Evolutionary conservation across 2,113 vertebrate species (phyloP).

Genomic region (Scatophagus argus): DNA sequence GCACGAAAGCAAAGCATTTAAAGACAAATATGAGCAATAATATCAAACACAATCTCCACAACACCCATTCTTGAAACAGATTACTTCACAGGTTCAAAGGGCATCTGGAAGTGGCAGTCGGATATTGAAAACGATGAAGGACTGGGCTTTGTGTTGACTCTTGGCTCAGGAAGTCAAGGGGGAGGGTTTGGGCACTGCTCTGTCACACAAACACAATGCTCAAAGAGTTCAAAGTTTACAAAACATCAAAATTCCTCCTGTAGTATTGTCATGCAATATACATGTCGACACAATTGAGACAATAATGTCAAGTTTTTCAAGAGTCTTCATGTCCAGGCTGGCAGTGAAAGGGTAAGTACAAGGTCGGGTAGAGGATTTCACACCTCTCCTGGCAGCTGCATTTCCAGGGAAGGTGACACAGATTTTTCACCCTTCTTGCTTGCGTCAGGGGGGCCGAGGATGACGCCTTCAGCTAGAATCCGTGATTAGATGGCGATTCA

Average conservation of each 20-base stretch:
- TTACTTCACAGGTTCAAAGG: slow-evolving; percentile 65
- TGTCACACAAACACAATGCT: slow-evolving; percentile 81
- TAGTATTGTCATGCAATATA: slow-evolving; percentile 86
- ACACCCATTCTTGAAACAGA: slow-evolving; percentile 70
- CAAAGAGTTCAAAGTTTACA: slow-evolving; percentile 79
- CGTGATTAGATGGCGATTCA: slow-evolving; percentile 37
- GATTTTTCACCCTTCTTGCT: slow-evolving; percentile 59
- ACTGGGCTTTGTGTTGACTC: slow-evolving; percentile 30
- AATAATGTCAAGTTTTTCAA: slow-evolving; percentile 64
- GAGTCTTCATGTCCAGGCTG: slow-evolving; percentile 69
- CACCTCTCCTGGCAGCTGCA: slow-evolving; percentile 44
- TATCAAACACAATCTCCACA: slow-evolving; percentile 76
- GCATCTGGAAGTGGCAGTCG: slow-evolving; percentile 62
- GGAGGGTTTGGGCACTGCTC: slow-evolving; percentile 55
- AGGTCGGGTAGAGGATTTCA: slow-evolving; percentile 31
- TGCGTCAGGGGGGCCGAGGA: slow-evolving; percentile 34
- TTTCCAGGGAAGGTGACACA: slow-evolving; percentile 48
- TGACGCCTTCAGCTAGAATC: slow-evolving; percentile 55
- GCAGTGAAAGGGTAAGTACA: slow-evolving; percentile 73
- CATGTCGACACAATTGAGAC: slow-evolving; percentile 80
- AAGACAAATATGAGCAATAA: slow-evolving; percentile 75
- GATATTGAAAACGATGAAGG: slow-evolving; percentile 38
- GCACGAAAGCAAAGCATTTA: slow-evolving; percentile 72
- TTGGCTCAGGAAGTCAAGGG: slow-evolving; percentile 61
- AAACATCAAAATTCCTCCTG: slow-evolving; percentile 83